A percentile compares a stretch with the other conserved stretches of the same genome.
Conservation (phyloP, 1,140 invertebrate genomes). For the Leptonema lineaticorne region DNA sequence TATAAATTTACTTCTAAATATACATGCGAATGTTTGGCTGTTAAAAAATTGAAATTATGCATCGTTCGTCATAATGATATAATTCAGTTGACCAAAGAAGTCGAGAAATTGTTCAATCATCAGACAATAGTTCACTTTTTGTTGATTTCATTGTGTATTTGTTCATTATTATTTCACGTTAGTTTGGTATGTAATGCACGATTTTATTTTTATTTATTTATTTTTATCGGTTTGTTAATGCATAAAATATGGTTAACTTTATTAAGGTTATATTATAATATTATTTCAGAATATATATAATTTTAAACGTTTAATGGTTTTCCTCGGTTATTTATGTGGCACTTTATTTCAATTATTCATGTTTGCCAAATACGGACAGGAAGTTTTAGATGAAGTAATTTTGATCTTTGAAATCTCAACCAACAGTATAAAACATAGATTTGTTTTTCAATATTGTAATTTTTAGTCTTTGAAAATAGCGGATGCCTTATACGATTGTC, state of each 20-base stretch:
- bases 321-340: neutral
- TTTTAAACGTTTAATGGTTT: neutral
- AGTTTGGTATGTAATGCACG: neutral
- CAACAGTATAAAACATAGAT: neutral
- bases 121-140: slow-evolving; percentile 4
- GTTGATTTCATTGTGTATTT: neutral
- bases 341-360: neutral
- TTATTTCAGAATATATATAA: neutral
- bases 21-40: neutral
- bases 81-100: neutral
- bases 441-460: neutral
- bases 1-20: neutral
- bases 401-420: neutral
- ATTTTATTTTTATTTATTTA: neutral
- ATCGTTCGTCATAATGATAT: neutral
- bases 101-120: neutral
- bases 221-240: neutral
- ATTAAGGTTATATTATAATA: neutral
- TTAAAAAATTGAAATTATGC: neutral
- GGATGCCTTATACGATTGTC: neutral
- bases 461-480: slow-evolving; percentile 5
- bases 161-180: slow-evolving; percentile 1
- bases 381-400: neutral
- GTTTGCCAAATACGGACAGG: neutral
- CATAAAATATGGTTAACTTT: neutral